Base-by-base conservation (phyloP, 2,888 invertebrate genomes). In the Pterostichus niger region DNA sequence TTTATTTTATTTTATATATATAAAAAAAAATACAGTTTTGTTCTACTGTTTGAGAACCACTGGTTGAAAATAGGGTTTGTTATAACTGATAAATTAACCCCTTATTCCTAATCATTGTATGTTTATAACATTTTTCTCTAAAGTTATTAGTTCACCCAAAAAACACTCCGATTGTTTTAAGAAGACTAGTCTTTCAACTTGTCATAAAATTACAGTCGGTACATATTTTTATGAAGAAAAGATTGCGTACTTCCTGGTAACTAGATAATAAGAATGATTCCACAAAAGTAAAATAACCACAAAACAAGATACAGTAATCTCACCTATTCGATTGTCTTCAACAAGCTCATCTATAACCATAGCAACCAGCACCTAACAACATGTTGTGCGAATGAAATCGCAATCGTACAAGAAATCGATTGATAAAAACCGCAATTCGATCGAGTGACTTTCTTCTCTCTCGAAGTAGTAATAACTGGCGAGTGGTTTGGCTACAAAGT, bases 341-440 rank as follows among this genome's bases (percentile, higher is more conserved):
- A 56, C 56, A 15, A 56, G 17, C 56, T 56, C 56, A 13, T 17
- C 17, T 17, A 13, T 17, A 17, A 56, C 56, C 56, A 17, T 56
- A 56, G 11, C 49, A 49, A 13, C 56, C 56, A 17, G 56, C 13
- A 56, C n/a, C 5, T 10, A 56, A 56, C 56, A 56, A 13, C 17
- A 56, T 13, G 2, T 4, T 13, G 56, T 10, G 49, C 40, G 44
- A 24, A 59, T 59, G 56, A 11, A 56, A 68, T 40, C 15, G 44
- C 40, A 56, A 68, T 40, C 15, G 44, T 13, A 71, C 44, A 71
- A 71, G 68, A 71, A 71, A 40, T 44, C 68, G 40, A 71, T 71
- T 71, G 68, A 71, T 71, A 71, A 56, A 56, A 56, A 71, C 68
- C 68, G 68, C 68, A 71, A 71, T 17, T 40, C 31, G 24, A 13